Conservation (phyloP, 2,113 vertebrate genomes). For the Colistium nudipinnis region DNA sequence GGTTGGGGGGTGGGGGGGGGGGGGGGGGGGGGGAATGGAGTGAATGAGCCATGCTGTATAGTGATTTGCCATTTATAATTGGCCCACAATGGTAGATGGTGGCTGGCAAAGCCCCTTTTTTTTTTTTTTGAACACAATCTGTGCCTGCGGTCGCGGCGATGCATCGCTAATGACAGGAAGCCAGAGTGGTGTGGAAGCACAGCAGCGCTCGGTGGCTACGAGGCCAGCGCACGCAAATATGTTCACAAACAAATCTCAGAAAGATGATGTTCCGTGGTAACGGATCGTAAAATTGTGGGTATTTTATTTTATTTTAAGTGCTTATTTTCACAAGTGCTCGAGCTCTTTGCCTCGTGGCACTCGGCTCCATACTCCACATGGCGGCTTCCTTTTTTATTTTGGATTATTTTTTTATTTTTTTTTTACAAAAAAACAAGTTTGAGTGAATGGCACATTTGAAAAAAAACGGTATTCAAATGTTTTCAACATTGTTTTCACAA, state of each 20-base stretch:
- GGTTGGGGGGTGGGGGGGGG: too few relatives aligned
- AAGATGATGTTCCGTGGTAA: conserved; percentile 33
- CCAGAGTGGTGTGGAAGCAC: conserved; percentile 72
- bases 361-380: too few relatives aligned
- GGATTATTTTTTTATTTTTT: too few relatives aligned
- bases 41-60: conserved; percentile 69
- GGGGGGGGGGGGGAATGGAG: too few relatives aligned
- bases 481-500: neutral
- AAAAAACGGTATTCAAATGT: neutral
- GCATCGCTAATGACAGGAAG: conserved; percentile 80
- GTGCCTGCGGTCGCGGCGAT: conserved; percentile 78
- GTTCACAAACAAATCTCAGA: conserved; percentile 52
- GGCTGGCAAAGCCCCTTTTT: conserved; percentile 69
- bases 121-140: conserved; percentile 78
- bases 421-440: too few relatives aligned
- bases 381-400: too few relatives aligned
- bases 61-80: conserved; percentile 82
- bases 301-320: conserved; percentile 19
- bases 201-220: conserved; percentile 60
- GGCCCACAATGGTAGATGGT: conserved; percentile 76
- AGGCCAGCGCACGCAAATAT: conserved; percentile 60
- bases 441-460: too few relatives aligned
- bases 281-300: conserved; percentile 4
- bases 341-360: conserved; percentile 8
- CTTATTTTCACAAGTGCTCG: conserved; percentile 26